These are phyloP conservation scores for Pollimyrus isidori DNA, from an alignment of 2,113 vertebrate species.

Conservation along the genomic window DNA sequence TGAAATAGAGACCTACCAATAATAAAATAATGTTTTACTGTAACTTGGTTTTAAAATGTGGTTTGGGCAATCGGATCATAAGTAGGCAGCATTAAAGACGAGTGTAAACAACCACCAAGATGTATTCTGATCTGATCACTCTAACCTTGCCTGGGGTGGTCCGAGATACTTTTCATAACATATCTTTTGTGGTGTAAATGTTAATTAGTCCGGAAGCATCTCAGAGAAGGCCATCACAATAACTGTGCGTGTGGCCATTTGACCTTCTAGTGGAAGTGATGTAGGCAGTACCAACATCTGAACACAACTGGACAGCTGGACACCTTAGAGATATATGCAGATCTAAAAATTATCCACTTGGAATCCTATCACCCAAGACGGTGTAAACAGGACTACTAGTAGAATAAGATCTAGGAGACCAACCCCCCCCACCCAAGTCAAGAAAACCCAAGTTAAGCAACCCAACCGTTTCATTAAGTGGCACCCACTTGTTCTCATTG, in stretches of 20 bases:
- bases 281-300: background rate
- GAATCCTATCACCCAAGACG: background rate
- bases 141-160: background rate
- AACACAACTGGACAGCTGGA: background rate
- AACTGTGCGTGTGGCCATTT: background rate
- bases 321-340: background rate
- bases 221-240: background rate
- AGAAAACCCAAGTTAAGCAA: background rate
- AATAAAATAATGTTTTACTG: background rate
- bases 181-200: background rate
- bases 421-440: background rate
- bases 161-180: background rate
- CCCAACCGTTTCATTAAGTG: background rate
- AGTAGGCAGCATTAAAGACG: background rate
- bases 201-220: background rate
- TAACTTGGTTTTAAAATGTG: background rate
- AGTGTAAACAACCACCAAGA: background rate
- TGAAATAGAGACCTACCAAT: background rate
- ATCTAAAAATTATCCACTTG: background rate
- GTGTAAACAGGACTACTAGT: background rate
- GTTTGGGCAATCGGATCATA: background rate
- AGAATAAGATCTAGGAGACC: background rate
- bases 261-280: background rate
- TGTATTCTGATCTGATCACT: background rate
- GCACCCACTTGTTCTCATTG: constrained; percentile 83